Base-by-base conservation (phyloP, 2,888 invertebrate genomes). In the Stramonita haemastoma region DNA sequence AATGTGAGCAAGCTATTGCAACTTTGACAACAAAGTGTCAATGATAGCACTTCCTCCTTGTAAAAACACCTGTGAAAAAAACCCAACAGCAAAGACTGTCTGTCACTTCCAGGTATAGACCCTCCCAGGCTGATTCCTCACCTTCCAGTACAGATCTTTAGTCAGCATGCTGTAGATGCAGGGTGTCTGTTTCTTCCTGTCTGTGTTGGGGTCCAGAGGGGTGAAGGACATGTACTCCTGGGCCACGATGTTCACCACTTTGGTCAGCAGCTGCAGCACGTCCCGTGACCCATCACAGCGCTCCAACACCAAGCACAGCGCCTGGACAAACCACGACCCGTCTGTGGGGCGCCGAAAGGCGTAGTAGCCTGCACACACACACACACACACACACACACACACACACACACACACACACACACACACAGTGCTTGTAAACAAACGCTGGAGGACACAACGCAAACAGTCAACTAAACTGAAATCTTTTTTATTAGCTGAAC, bases 81-180 rank as follows among this genome's bases (percentile, higher is more conserved):
- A 73, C 60, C 57, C 60, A 46, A 46, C 46, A 46, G 8, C 60
- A 22, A 60, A 22, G 17, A 8, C 19, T 83, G 2, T 86, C 19
- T 83, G 2, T 86, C 86, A 86, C 86, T n/a, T 15, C 87, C 87
- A 87, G 13, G 32, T 87, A 22, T 73, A 17, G 13, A 89, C 73
- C 36, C 73, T 66, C 29, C 89, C 89, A 13, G 66, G 36, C 73
- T 89, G 66, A 15, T 85, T 5, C 22, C 34, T 84, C 19, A 84
- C 89, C 77, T 79, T 90, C 81, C 93, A 91, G 85, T 91, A 92
- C 56, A 93, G 70, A 87, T 93, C 93, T 90, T 93, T 93, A 6
- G 92, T 91, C 26, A 93, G 91, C 93, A 93, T 93, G n/a, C 92
- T 92, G 77, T 91, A 91, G 29, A 92, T 91, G 88, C 93, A 93